A percentile compares a stretch with the other conserved stretches of the same genome.
These are phyloP conservation scores for Sternarchorhynchus goeldii DNA, from an alignment of 2,797 vertebrate genomes.

Conservation along the genomic window DNA sequence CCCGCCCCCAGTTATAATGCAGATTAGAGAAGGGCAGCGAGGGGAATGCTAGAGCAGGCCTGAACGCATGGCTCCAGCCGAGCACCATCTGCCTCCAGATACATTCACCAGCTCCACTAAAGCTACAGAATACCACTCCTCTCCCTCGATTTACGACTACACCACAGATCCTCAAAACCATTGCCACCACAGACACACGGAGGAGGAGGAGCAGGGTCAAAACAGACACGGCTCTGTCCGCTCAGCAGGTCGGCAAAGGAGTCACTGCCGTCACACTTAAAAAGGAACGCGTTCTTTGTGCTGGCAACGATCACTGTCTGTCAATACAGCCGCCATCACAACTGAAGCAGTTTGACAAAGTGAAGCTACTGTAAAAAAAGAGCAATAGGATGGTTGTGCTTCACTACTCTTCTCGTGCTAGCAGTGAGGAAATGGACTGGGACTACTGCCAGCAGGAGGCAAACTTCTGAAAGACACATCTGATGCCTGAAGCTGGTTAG, in stretches of 20 bases:
- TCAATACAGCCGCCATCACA: background rate
- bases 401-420: constrained; percentile 5
- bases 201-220: background rate
- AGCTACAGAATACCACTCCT: background rate
- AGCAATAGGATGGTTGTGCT: background rate
- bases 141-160: constrained; percentile 35
- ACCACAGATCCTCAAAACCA: constrained; percentile 25
- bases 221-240: background rate
- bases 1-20: background rate
- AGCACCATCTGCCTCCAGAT: constrained; percentile 49
- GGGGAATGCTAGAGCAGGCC: constrained; percentile 11
- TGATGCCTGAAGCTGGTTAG: background rate
- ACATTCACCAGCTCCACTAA: constrained; percentile 7
- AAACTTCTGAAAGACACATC: constrained; percentile 9
- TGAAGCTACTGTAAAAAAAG: background rate
- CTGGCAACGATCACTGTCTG: constrained; percentile 4
- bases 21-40: constrained; percentile 26
- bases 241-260: background rate
- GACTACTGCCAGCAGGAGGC: constrained; percentile 16
- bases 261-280: background rate
- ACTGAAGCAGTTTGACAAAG: background rate
- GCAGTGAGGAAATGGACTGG: background rate
- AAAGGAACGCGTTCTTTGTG: constrained; percentile 3
- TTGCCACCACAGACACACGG: constrained; percentile 6
- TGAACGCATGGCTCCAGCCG: constrained; percentile 37